Percentiles rank a stretch among this genome's conserved stretches.
These are phyloP conservation scores for Taenaris catops DNA, from an alignment of 2,888 invertebrate genomes.

Conservation along the genomic window DNA sequence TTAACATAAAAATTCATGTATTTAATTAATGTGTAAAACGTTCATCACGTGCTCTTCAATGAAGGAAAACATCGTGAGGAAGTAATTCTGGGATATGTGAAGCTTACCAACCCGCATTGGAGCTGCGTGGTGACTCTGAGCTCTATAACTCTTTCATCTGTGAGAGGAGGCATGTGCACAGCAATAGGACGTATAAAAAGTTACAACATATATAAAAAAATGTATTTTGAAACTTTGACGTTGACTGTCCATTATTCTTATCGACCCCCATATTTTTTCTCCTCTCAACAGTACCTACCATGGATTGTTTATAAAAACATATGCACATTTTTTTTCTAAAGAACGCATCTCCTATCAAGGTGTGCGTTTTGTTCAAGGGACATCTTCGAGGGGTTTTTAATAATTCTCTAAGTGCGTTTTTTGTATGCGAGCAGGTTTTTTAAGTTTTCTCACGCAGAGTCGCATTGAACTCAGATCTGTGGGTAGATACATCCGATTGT, in stretches of 20 bases:
- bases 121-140: too few relatives aligned
- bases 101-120: too few relatives aligned
- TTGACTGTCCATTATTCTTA: slow-evolving; percentile 28
- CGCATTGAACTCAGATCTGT: slow-evolving; percentile 67
- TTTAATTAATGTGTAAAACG: too few relatives aligned
- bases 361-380: slow-evolving; percentile 63
- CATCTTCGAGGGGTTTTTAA: slow-evolving; percentile 65
- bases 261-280: slow-evolving; percentile 49
- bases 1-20: too few relatives aligned
- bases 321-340: slow-evolving; percentile 78
- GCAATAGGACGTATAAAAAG: too few relatives aligned
- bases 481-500: slow-evolving; percentile 74
- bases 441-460: slow-evolving; percentile 74
- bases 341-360: slow-evolving; percentile 65
- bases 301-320: slow-evolving; percentile 71
- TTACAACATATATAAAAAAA: too few relatives aligned
- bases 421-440: slow-evolving; percentile 72
- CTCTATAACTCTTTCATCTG: too few relatives aligned
- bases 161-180: too few relatives aligned
- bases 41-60: too few relatives aligned
- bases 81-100: too few relatives aligned
- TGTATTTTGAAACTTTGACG: slow-evolving; percentile 39
- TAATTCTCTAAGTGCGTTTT: slow-evolving; percentile 67
- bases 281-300: slow-evolving; percentile 45
- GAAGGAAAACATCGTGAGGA: too few relatives aligned